phyloP scores from a whole-genome alignment of 1,140 invertebrate species.

The Lanistes nyassanus region DNA sequence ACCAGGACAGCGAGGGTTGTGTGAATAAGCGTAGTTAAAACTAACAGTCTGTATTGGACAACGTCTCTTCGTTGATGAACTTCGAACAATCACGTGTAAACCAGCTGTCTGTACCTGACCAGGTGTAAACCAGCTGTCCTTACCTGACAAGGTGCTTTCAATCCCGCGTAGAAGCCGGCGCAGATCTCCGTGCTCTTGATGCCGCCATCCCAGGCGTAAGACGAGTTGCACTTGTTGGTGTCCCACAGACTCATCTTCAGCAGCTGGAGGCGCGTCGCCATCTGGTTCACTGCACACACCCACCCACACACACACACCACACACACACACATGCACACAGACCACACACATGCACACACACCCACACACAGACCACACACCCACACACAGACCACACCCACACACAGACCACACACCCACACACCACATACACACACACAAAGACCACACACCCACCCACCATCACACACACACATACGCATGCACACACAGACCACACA shows the following conservation, averaged over 20 bases:
- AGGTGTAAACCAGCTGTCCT: constrained; percentile 59
- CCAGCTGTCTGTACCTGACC: no score
- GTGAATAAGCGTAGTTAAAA: no score
- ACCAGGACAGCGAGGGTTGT: no score
- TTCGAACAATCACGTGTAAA: no score
- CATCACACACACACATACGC: not conserved
- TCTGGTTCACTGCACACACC: constrained; percentile 1
- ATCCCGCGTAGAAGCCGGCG: constrained; percentile 57
- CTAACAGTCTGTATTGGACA: no score
- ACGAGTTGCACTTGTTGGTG: constrained; percentile 52
- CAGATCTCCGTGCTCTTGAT: constrained; percentile 49
- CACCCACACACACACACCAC: not conserved
- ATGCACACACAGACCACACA: not conserved
- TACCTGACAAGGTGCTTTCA: constrained; percentile 72
- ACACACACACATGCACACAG: not conserved
- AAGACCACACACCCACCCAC: not conserved
- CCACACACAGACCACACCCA: no score
- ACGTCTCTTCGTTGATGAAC: no score
- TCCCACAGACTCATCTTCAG: constrained; percentile 55
- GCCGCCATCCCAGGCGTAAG: constrained; percentile 45
- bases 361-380: no score
- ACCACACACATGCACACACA: not conserved
- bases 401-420: no score
- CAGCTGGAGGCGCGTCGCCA: constrained; percentile 40
- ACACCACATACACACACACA: no score